phyloP scores from a whole-genome alignment of 64 coral and sea anemone species.

The Cladopsammia gracilis region DNA sequence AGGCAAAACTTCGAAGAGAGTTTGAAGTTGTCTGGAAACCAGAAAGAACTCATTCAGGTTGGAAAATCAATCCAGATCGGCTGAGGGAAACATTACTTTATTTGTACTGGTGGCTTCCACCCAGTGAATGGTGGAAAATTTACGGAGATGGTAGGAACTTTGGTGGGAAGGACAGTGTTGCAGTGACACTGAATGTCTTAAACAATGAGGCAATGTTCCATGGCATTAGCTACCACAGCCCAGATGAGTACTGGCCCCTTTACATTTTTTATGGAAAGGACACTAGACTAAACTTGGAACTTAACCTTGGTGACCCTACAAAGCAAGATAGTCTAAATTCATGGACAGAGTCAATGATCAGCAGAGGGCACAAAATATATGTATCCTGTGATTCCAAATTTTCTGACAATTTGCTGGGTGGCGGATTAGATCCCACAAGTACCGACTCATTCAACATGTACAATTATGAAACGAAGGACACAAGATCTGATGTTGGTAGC shows the following conservation, averaged over 20 bases:
- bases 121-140: constrained; percentile 44
- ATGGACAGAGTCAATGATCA: constrained; percentile 24
- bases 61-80: constrained; percentile 29
- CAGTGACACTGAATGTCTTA: constrained; percentile 25
- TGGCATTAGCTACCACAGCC: constrained; percentile 38
- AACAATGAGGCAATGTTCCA: constrained; percentile 51
- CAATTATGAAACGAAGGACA: constrained; percentile 63
- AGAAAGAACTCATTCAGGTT: constrained; percentile 15
- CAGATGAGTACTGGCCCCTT: constrained; percentile 48
- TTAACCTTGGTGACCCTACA: constrained; percentile 51
- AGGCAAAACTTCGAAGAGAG: constrained; percentile 11
- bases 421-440: constrained; percentile 68
- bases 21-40: constrained; percentile 47
- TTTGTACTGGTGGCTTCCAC: constrained; percentile 52
- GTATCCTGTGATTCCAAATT: constrained; percentile 37
- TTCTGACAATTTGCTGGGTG: constrained; percentile 59
- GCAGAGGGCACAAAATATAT: neutral
- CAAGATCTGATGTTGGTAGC: constrained; percentile 31
- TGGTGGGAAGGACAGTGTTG: constrained; percentile 48
- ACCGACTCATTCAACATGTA: constrained; percentile 44
- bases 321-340: neutral
- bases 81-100: neutral
- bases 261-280: constrained; percentile 54
- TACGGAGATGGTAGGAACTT: constrained; percentile 62
- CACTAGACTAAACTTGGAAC: constrained; percentile 42